phyloP scores from a whole-genome alignment of 2,888 invertebrate genomes.

The Chironomus tentans region DNA sequence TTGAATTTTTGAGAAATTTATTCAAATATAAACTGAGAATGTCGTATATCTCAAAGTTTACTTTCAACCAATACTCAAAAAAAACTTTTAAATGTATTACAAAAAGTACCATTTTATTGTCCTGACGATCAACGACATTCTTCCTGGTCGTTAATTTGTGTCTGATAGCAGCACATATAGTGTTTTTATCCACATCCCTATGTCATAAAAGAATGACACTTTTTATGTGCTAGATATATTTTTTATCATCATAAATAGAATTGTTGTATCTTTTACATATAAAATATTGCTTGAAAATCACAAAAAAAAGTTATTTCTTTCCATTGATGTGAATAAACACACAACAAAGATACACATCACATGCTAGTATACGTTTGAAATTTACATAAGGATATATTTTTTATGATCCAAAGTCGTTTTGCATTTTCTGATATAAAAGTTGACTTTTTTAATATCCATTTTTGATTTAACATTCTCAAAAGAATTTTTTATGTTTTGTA shows the following conservation, averaged over 20 bases:
- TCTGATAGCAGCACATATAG: conserved; percentile 10
- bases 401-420: conserved; percentile 18
- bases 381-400: conserved; percentile 14
- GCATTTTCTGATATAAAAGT: conserved; percentile 1
- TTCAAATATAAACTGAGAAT: no score
- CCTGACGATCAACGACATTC: conserved; percentile 1
- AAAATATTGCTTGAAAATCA: conserved; percentile 11
- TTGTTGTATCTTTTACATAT: background rate
- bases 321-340: conserved; percentile 17
- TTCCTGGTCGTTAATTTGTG: conserved; percentile 23
- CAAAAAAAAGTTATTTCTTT: background rate
- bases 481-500: background rate
- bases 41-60: no score
- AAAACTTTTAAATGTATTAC: no score
- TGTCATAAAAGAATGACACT: conserved; percentile 6
- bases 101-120: no score
- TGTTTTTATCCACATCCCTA: background rate
- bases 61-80: no score
- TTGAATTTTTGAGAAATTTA: no score
- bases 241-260: background rate
- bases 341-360: conserved; percentile 19
- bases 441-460: conserved; percentile 5
- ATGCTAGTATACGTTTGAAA: background rate
- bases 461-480: background rate
- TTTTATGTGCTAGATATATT: background rate